Evolutionary conservation across 2,888 invertebrate species (phyloP).

Genomic region (Ptilodon capucinus): DNA sequence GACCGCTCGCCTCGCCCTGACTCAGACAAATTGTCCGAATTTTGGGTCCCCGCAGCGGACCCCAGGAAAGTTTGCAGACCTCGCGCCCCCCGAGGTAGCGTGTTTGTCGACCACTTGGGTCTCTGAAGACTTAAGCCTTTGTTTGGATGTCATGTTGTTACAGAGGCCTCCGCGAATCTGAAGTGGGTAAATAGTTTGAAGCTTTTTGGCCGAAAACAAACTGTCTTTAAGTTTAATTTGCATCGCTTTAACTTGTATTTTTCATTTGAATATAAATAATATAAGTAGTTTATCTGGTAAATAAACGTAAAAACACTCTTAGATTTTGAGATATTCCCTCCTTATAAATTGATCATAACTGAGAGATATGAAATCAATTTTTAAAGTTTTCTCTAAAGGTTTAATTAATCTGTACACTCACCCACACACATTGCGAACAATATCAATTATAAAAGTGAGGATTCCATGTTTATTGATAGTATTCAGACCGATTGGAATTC

Average conservation of each 20-base stretch:
- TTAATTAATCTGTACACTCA: not conserved
- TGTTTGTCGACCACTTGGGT: slow-evolving; percentile 6
- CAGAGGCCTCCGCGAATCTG: not conserved
- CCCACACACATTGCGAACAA: not conserved
- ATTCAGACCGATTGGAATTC: not conserved
- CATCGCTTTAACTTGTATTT: not conserved
- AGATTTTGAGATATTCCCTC: too few relatives aligned
- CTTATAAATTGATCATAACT: too few relatives aligned
- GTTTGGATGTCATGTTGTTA: not conserved
- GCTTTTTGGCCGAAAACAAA: not conserved
- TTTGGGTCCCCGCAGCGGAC: slow-evolving; percentile 12
- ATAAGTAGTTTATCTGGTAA: too few relatives aligned
- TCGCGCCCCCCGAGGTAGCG: slow-evolving; percentile 7
- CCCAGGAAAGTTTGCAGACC: slow-evolving; percentile 13
- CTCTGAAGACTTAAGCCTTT: slow-evolving; percentile 1
- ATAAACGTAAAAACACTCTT: too few relatives aligned
- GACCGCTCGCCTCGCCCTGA: slow-evolving; percentile 8
- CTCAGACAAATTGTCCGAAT: slow-evolving; percentile 26
- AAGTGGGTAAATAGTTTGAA: not conserved
- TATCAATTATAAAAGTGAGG: not conserved
- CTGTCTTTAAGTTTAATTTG: not conserved
- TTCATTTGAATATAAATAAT: too few relatives aligned
- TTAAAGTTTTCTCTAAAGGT: not conserved
- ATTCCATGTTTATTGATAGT: not conserved
- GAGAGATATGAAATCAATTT: too few relatives aligned